These are phyloP conservation scores for Bostrychus sinensis DNA, from an alignment of 2,113 vertebrate species.

Conservation along the genomic window DNA sequence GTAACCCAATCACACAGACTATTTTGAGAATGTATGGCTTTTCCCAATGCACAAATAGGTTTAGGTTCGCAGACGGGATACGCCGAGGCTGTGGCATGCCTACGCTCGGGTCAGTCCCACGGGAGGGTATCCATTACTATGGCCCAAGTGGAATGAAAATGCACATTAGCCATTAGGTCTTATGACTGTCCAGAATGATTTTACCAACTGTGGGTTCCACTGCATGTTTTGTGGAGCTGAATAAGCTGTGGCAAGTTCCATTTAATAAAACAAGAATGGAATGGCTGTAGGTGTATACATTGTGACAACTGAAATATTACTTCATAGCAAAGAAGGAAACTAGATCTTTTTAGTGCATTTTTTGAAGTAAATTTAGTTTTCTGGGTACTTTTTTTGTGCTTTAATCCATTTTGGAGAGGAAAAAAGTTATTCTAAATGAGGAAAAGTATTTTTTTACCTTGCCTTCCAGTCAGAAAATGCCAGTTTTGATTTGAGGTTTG, in stretches of 20 bases:
- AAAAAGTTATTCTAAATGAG: too few species aligned
- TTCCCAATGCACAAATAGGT: slow-evolving; percentile 73
- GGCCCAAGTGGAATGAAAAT: slow-evolving; percentile 64
- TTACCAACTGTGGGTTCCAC: slow-evolving; percentile 37
- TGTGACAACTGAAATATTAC: neutral
- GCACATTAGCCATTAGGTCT: slow-evolving; percentile 50
- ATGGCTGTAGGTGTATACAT: neutral
- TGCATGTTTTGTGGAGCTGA: slow-evolving; percentile 9
- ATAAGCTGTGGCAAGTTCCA: slow-evolving; percentile 14
- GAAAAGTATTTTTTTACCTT: too few species aligned
- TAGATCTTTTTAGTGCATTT: too few species aligned
- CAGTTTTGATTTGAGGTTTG: too few species aligned
- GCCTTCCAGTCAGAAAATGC: too few species aligned
- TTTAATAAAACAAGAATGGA: slow-evolving; percentile 31
- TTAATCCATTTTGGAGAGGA: too few species aligned
- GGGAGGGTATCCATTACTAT: slow-evolving; percentile 63
- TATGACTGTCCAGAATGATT: slow-evolving; percentile 54
- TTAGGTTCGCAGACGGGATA: slow-evolving; percentile 53
- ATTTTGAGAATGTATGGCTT: slow-evolving; percentile 79
- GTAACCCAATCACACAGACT: slow-evolving; percentile 79
- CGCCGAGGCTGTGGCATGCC: slow-evolving; percentile 31
- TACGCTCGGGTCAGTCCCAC: slow-evolving; percentile 43
- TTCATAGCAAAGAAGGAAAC: too few species aligned
- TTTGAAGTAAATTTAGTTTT: too few species aligned
- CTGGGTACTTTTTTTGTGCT: too few species aligned